phyloP scores from a whole-genome alignment of 2,113 vertebrate species.

The Columbina picui region DNA sequence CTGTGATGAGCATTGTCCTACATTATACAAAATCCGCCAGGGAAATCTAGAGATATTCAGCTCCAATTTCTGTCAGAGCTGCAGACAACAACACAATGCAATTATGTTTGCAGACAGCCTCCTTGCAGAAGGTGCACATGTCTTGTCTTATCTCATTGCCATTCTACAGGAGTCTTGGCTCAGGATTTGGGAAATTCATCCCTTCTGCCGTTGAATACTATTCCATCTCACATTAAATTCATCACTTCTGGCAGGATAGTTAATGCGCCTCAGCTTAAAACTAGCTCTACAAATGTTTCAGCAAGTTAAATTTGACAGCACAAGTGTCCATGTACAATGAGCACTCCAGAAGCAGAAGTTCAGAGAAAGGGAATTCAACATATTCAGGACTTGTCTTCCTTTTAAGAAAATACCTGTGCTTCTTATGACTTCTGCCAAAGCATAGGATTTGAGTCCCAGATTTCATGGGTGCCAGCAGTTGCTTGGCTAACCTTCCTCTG shows the following conservation, averaged over 20 bases:
- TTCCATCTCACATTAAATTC: background rate
- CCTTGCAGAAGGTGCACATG: background rate
- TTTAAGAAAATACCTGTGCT: background rate
- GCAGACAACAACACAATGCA: background rate
- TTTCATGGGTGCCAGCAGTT: background rate
- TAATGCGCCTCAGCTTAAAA: background rate
- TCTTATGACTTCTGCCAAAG: background rate
- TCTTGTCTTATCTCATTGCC: background rate
- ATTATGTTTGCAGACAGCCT: background rate
- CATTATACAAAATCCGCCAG: background rate
- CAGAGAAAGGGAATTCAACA: background rate
- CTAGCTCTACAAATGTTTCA: background rate
- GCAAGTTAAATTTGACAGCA: background rate
- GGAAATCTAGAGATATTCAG: background rate
- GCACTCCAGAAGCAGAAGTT: background rate
- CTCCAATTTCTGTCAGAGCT: background rate
- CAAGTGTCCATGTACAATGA: background rate
- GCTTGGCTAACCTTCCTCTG: background rate
- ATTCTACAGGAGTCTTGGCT: background rate
- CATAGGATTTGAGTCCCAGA: background rate
- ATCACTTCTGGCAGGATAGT: background rate
- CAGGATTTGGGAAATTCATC: background rate
- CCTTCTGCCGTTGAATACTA: background rate
- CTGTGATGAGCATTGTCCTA: background rate
- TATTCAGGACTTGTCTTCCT: background rate